Base-by-base conservation (phyloP, 1,140 invertebrate genomes). In the Theocolax elegans region DNA sequence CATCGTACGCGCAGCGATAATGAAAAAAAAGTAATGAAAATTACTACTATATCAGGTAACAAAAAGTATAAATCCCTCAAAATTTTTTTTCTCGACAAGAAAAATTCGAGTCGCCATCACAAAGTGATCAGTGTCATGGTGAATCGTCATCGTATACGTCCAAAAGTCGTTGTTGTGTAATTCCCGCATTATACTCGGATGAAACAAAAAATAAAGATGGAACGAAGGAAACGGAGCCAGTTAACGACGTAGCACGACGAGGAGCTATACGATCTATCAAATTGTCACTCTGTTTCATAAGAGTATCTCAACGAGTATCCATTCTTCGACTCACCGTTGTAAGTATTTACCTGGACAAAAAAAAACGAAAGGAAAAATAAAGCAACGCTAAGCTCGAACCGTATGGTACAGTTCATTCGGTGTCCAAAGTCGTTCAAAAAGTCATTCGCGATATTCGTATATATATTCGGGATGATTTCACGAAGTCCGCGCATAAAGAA, bases 261-360 rank as follows among this genome's bases (percentile, higher is more conserved):
- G 48, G 64, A 70, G 51, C 67, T 19, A 29, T 27, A 44, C 74
- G 44, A 79, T 83, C 77, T 81, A 81, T 83, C 80, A 83, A 81
- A 83, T 81, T 80, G 80, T 83, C 79, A 78, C 77, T 77, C 76
- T 72, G 75, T 81, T 77, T 76, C 71, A 67, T 75, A 71, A 74
- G 72, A 58, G 6, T 21, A 29, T 0, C 25, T 42, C 23, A 15
- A 1, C 64, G 66, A 54, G 51, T 6, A 13, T 51, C 75, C 74
- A 56, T 49, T 17, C 29, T 35, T n/a, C 31, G 19, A n/a, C 31
- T 25, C 13, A 29, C 53, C 27, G 10, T 15, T n/a, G 48, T 6
- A 67, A n/a, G n/a, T n/a, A n/a, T n/a, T n/a, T n/a, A n/a, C n/a
- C n/a, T n/a, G 53, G 0, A n/a, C 9, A 9, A 12, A 27, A 1